Evolutionary conservation across 2,888 invertebrate genomes (phyloP), one percentile per base, ranked within the genome.

Genomic region (Branchinecta sandiegonensis): DNA sequence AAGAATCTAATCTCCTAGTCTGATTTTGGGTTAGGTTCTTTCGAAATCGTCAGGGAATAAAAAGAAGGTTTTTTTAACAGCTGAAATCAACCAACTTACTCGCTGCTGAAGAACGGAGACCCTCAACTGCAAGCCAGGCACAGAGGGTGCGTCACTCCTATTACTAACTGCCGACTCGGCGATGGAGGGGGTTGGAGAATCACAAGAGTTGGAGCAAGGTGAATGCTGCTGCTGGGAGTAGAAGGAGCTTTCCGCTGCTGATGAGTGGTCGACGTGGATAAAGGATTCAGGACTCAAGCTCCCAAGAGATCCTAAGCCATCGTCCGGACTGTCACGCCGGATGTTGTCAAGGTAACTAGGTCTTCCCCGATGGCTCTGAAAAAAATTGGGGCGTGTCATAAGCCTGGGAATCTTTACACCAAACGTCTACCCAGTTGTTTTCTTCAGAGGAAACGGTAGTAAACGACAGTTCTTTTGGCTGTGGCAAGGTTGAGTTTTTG

Each of bases 71-170:
- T 37, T 4, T 37, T 37, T 37, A 6, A 56, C 23, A 47, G 68
- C 47, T 46, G 46, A 17, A 70, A 63, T 48, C 17, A 66, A 65
- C 48, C 72, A 70, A 71, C 89, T 89, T 88, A 91, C 90, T 89
- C 89, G 86, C 81, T 88, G 87, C 79, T 89, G 90, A 78, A 90
- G 85, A 80, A 88, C 83, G 79, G 82, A 82, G 75, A 84, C 83
- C 79, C 84, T 82, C 76, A 84, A 83, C 78, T 84, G 81, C 71
- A 79, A 77, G 48, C 80, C 77, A 67, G 80, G 79, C 14, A 68
- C 70, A n/a, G 68, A 65, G n/a, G 64, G 67, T 14, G 48, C 46
- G 66, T 66, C 64, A 11, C 66, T 65, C n/a, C 65, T 47, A 63
- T 48, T 64, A 68, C 14, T 68, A 13, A 64, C 66, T 17, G 69